phyloP scores from a whole-genome alignment of 2,113 vertebrate genomes.

The Todiramphus chloris region DNA sequence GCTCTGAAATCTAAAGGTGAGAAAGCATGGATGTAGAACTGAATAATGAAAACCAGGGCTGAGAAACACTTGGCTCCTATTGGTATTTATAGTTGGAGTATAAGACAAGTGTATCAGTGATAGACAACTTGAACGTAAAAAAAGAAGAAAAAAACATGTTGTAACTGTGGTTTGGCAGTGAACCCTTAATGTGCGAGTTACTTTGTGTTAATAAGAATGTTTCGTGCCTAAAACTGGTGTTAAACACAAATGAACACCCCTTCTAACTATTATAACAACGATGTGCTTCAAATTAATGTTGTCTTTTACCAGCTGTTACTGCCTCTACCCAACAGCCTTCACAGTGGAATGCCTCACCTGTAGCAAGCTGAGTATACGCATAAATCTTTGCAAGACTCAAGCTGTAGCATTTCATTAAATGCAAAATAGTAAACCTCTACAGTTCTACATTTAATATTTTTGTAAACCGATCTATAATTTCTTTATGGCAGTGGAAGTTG shows the following conservation, averaged over 20 bases:
- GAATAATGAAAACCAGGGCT: neutral
- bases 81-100: neutral
- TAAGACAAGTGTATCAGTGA: neutral
- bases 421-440: neutral
- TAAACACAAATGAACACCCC: neutral
- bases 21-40: neutral
- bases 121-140: neutral
- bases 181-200: neutral
- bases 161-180: neutral
- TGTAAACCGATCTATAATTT: conserved; percentile 26
- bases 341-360: neutral
- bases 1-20: neutral
- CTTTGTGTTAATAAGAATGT: neutral
- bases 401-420: neutral
- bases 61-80: neutral
- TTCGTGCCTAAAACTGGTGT: neutral
- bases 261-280: neutral
- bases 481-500: neutral
- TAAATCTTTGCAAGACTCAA: neutral
- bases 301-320: neutral
- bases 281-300: neutral
- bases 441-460: neutral
- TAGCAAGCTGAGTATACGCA: neutral
- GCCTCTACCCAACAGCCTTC: neutral
- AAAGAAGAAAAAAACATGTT: neutral